These are phyloP conservation scores for Potamilus streckersoni DNA, from an alignment of 1,140 invertebrate genomes.

Conservation along the genomic window DNA sequence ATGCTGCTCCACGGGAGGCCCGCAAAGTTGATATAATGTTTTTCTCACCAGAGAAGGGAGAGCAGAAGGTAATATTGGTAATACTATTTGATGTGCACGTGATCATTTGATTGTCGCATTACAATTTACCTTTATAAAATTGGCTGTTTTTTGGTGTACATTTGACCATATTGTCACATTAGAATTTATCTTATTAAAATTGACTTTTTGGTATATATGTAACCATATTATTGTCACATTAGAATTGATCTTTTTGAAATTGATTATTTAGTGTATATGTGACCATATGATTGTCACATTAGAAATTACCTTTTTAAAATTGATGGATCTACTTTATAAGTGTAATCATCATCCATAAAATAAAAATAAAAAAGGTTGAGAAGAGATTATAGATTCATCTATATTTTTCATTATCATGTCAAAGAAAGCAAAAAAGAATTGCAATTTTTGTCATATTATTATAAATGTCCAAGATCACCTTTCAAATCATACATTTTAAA, in stretches of 20 bases:
- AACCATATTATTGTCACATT: neutral
- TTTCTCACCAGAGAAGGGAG: conserved; percentile 20
- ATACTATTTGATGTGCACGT: neutral
- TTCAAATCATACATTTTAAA: too few species aligned
- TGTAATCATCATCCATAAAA: too few species aligned
- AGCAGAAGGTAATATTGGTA: conserved; percentile 17
- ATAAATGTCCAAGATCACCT: too few species aligned
- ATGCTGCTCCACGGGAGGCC: conserved; percentile 14
- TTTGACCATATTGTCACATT: neutral
- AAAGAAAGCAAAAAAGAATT: too few species aligned
- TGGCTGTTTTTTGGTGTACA: neutral
- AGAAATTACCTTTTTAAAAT: neutral
- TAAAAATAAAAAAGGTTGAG: too few species aligned
- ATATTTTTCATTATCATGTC: too few species aligned
- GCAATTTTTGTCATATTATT: too few species aligned
- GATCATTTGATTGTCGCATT: neutral
- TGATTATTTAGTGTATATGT: neutral
- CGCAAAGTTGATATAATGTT: conserved; percentile 16
- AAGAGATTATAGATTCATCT: too few species aligned
- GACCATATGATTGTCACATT: neutral
- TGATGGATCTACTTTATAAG: neutral
- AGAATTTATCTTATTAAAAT: neutral
- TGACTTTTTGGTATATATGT: neutral
- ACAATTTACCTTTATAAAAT: neutral
- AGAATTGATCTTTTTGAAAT: neutral